Evolutionary conservation across 1,140 invertebrate genomes (phyloP), one percentile per base, ranked within the genome.

Genomic region (Zaprionus lachaisei): DNA sequence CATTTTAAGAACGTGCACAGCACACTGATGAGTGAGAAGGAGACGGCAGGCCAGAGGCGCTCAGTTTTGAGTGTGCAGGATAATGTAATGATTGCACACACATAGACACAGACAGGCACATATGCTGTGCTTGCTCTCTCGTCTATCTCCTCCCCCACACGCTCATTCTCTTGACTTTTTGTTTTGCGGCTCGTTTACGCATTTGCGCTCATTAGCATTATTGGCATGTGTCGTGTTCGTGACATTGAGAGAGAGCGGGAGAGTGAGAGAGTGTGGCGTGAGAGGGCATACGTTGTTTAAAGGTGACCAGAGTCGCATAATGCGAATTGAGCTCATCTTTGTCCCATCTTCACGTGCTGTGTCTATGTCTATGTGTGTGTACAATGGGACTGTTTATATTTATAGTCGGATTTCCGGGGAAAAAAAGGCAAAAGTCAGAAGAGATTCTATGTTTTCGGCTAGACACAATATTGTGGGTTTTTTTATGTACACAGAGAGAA

Each of bases 1-100:
- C 83, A 89, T 87, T 87, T 87, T 67, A 57, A 87, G 83, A 89
- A 87, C 83, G 83, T 87, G 83, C 83, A 72, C 73, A 60, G 83
- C 83, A 80, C 73, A 72, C 70, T 87, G 80, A 87, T 87, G 83
- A 72, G 20, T 38, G 55, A 34, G 20, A 22, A n/a, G 12, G 56
- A 38, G 60, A 34, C 1, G 9, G 22, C 12, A 66, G 38, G 14
- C 37, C 37, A 38, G 37, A 38, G 41, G n/a, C 41, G 41, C 65
- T 56, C 15, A 71, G 61, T 72, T 72, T 72, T 61, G 63, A 66
- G 65, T 67, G 65, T 72, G 44, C 55, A 80, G 81, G 80, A 78
- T 70, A 72, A 85, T 86, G 83, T 68, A 69, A 78, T 77, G 77
- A 82, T 77, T 77, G 78, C 55, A 71, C 73, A 41, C 56, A 60